Evolutionary conservation across 2,113 vertebrate genomes (phyloP).

Genomic region (Corythornis madagascariensis): DNA sequence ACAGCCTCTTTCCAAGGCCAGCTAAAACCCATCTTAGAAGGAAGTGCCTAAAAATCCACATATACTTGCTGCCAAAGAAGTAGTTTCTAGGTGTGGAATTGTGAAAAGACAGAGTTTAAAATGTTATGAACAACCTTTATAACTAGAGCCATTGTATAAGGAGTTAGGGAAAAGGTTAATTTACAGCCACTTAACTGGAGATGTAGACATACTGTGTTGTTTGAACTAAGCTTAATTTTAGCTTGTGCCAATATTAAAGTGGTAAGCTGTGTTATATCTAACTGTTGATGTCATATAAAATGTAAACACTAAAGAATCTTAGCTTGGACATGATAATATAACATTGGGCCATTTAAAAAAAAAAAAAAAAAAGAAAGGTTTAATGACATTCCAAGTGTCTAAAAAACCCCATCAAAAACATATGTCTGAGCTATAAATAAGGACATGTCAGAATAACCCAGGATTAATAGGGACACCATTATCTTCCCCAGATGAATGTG

Average conservation of each 20-base stretch:
- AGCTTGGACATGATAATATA: background rate
- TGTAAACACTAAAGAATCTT: background rate
- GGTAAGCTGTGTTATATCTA: background rate
- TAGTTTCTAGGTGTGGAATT: background rate
- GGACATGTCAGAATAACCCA: background rate
- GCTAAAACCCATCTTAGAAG: background rate
- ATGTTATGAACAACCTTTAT: background rate
- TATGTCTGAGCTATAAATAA: background rate
- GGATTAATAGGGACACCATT: background rate
- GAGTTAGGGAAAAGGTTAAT: background rate
- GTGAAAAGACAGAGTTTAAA: background rate
- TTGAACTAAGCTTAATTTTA: background rate
- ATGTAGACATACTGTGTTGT: background rate
- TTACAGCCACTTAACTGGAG: background rate
- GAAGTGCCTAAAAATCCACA: background rate
- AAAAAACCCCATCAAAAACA: background rate
- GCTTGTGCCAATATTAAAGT: background rate
- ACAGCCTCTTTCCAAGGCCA: background rate
- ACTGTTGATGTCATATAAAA: background rate
- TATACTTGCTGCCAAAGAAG: background rate
- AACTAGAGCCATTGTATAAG: background rate
- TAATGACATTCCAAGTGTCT: background rate
- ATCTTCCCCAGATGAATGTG: background rate
- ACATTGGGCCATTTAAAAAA: background rate
- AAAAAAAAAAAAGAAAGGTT: background rate